A percentile compares a stretch with the other conserved stretches of the same genome.
Conservation (phyloP, 2,113 vertebrate species). For the Rhodinocichla rosea region DNA sequence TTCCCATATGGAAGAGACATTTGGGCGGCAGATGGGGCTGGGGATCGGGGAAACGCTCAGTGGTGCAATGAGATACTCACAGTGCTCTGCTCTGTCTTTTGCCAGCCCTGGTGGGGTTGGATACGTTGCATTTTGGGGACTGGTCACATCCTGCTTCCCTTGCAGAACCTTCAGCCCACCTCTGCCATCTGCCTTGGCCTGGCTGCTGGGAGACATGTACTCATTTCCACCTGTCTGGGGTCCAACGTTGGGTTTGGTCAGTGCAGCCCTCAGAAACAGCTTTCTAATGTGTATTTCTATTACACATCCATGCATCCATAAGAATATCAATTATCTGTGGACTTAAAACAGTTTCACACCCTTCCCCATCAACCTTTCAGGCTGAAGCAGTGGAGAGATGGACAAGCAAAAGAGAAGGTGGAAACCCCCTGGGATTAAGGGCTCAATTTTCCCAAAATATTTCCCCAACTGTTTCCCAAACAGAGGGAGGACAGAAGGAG, state of each 20-base stretch:
- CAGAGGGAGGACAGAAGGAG: neutral
- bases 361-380: neutral
- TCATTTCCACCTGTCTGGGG: conserved; percentile 75
- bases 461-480: neutral
- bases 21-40: conserved; percentile 41
- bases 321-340: neutral
- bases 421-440: neutral
- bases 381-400: neutral
- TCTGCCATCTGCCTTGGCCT: conserved; percentile 37
- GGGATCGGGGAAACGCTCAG: neutral
- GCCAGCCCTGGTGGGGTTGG: conserved; percentile 74
- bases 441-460: neutral
- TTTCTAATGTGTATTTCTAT: neutral
- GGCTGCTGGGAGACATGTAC: conserved; percentile 56
- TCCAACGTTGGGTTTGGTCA: neutral
- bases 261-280: neutral
- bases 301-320: neutral
- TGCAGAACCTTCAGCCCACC: conserved; percentile 56
- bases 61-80: conserved; percentile 72
- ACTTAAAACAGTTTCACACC: neutral
- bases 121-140: conserved; percentile 59
- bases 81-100: conserved; percentile 63
- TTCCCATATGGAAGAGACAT: conserved; percentile 57
- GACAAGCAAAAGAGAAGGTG: neutral
- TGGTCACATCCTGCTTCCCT: conserved; percentile 52